Evolutionary conservation across 1,140 invertebrate genomes (phyloP), one percentile per base, ranked within the genome.

Genomic region (Eupristina koningsbergeri): DNA sequence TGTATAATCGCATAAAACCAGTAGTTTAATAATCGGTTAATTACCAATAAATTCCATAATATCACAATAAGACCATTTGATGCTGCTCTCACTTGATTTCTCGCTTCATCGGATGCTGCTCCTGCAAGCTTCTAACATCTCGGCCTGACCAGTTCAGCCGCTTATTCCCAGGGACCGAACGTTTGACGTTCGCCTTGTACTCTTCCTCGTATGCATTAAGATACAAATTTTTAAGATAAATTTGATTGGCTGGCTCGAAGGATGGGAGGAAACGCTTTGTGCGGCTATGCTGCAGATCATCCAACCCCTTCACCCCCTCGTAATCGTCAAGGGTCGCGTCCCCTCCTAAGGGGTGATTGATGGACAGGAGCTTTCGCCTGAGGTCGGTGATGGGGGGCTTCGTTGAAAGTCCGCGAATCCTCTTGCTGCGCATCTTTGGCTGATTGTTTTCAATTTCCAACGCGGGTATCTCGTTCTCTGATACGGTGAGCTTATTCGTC

Each of bases 21-120:
- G 90, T 91, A 90, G 89, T 88, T 91, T 85, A 85, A 78, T 85
- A 67, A 84, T 92, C 89, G 87, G 88, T 91, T 90, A 89, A 91
- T 91, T 89, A 90, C 87, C 89, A 90, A 90, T 90, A 90, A 92
- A 91, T 90, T 91, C 89, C 89, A 89, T 91, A 90, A 90, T 92
- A 92, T 92, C 91, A 92, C 91, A 92, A 92, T 90, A 91, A 89
- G 88, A 90, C 89, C 87, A 88, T 89, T 89, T 88, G 81, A 83
- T 83, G 74, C 31, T 39, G 76, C 83, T 77, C 86, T 89, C 87
- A 90, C 87, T 91, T 89, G 88, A 89, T 88, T 86, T 89, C 45
- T 0, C 63, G 63, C 15, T n/a, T 63, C n/a, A 22, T 75, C 19
- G 87, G 86, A 87, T 88, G 81, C 86, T 88, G 86, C 89, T 89